phyloP scores from a whole-genome alignment of 2,888 invertebrate genomes.

The Timandra comae region DNA sequence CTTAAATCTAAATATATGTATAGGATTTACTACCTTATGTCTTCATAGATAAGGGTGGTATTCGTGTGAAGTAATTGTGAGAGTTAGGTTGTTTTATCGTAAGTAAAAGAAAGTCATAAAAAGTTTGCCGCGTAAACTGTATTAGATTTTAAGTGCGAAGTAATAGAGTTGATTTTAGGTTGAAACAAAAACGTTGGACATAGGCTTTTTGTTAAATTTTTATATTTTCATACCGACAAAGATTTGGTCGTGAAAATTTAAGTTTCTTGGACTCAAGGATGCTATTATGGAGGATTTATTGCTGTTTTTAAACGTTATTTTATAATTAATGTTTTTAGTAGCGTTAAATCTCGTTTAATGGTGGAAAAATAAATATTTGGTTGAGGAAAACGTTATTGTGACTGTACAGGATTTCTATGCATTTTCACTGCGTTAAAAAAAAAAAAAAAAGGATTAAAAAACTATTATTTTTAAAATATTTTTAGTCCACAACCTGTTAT shows the following conservation, averaged over 20 bases:
- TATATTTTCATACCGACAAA: constrained; percentile 59
- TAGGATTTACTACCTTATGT: constrained; percentile 3
- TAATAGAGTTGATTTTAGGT: constrained; percentile 28
- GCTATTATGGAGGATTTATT: too few species aligned
- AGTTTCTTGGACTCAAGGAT: too few species aligned
- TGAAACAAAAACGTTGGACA: constrained; percentile 18
- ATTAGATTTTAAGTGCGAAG: constrained; percentile 18
- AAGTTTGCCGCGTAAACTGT: constrained; percentile 21
- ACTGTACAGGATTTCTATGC: too few species aligned
- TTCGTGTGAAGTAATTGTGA: background rate
- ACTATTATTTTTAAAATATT: too few species aligned
- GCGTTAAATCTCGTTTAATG: too few species aligned
- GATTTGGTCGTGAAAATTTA: constrained; percentile 55
- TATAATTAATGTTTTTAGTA: too few species aligned
- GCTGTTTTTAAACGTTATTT: too few species aligned
- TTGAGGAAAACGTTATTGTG: too few species aligned
- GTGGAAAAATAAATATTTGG: too few species aligned
- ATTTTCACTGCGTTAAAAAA: too few species aligned
- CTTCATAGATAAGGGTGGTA: accelerated
- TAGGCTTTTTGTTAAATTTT: constrained; percentile 52
- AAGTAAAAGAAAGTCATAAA: constrained; percentile 22
- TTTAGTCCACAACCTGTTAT: too few species aligned
- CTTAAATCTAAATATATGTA: constrained; percentile 2
- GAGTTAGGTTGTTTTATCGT: constrained; percentile 3
- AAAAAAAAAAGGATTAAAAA: too few species aligned